phyloP scores from a whole-genome alignment of 2,888 invertebrate species.

The Latrodectus elegans region DNA sequence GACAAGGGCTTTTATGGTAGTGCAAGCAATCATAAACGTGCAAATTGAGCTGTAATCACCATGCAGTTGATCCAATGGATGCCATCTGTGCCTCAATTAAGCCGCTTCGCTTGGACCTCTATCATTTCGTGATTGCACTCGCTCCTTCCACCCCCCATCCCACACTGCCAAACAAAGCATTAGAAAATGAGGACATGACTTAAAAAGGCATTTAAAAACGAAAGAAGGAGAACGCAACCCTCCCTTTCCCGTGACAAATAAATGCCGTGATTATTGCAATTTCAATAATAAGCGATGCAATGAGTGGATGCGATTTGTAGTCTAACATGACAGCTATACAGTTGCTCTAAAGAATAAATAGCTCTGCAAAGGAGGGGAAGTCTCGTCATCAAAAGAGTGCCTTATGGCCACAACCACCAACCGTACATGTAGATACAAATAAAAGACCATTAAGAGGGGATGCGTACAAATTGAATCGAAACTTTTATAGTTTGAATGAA shows the following conservation, averaged over 20 bases:
- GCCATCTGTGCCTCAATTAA: conserved; percentile 69
- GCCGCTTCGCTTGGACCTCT: conserved; percentile 57
- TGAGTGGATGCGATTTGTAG: conserved; percentile 37
- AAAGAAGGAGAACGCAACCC: conserved; percentile 29
- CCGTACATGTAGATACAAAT: background rate
- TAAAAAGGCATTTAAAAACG: conserved; percentile 65
- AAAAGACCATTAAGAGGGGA: too few relatives aligned
- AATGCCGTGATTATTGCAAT: conserved; percentile 69
- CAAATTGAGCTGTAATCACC: conserved; percentile 69
- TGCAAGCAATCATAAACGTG: conserved; percentile 64
- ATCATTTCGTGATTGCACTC: conserved; percentile 48
- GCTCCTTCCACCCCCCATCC: conserved; percentile 16
- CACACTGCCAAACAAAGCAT: conserved; percentile 42
- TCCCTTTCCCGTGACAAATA: conserved; percentile 59
- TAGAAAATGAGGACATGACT: conserved; percentile 56
- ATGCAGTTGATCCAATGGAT: conserved; percentile 61
- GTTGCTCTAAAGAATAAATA: conserved; percentile 18
- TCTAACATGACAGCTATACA: conserved; percentile 51
- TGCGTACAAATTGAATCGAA: too few relatives aligned
- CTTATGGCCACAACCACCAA: conserved; percentile 14
- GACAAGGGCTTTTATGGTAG: conserved; percentile 66
- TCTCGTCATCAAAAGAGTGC: conserved; percentile 20
- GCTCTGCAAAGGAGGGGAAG: background rate
- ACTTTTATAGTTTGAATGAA: too few relatives aligned
- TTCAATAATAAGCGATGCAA: conserved; percentile 65